Conservation (phyloP, 2,797 vertebrate species). For the Notamacropus eugenii region DNA sequence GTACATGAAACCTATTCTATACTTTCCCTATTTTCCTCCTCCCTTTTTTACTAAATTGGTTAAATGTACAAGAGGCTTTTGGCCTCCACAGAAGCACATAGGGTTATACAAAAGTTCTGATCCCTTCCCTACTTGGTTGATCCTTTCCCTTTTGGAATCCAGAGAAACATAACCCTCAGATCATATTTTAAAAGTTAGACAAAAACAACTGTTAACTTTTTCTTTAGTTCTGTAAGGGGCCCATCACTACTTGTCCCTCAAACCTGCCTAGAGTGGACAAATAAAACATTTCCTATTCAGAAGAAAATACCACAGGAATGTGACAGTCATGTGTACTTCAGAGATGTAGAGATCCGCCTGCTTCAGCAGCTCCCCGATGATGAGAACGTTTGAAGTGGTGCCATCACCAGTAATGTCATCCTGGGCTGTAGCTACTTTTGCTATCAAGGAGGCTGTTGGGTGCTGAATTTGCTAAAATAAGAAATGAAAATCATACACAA, state of each 20-base stretch:
- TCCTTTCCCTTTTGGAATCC: background rate
- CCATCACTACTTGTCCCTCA: background rate
- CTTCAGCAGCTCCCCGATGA: constrained; percentile 97
- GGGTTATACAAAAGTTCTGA: background rate
- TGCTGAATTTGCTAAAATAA: constrained; percentile 97
- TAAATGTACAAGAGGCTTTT: background rate
- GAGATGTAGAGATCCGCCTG: constrained; percentile 98
- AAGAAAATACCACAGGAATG: background rate
- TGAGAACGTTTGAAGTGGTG: constrained; percentile 98
- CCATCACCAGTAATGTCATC: constrained; percentile 99
- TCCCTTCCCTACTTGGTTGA: background rate
- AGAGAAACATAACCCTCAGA: background rate
- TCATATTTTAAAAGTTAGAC: background rate
- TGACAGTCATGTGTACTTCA: constrained; percentile 86
- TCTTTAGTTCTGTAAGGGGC: background rate
- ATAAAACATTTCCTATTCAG: background rate
- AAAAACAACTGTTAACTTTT: background rate
- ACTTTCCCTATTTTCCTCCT: background rate
- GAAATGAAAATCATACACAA: background rate
- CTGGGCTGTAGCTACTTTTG: constrained; percentile 97
- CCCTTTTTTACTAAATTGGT: background rate
- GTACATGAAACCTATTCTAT: background rate
- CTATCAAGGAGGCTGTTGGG: constrained; percentile 97
- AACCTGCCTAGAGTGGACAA: background rate
- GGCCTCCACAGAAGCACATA: background rate